Percentiles rank a stretch among this genome's conserved stretches.
phyloP scores from a whole-genome alignment of 2,113 vertebrate species.

The Xerus inauris region DNA sequence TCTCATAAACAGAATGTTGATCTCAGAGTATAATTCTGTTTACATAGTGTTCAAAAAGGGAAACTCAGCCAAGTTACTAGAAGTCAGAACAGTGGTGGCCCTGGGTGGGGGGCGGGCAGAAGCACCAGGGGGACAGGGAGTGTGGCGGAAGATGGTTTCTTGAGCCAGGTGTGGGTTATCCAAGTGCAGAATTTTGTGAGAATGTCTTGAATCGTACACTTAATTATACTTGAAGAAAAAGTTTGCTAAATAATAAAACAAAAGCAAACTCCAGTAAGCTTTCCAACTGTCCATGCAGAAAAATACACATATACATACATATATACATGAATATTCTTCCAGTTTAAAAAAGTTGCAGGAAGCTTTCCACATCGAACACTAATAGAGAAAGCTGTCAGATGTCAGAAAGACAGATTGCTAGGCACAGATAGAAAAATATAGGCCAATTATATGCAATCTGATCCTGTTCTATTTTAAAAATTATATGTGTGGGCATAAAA shows the following conservation, averaged over 20 bases:
- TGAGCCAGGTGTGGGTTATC: background rate
- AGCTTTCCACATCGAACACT: background rate
- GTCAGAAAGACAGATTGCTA: background rate
- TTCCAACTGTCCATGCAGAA: background rate
- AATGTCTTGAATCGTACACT: background rate
- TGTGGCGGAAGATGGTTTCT: background rate
- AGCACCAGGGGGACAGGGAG: no score
- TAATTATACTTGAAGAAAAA: background rate
- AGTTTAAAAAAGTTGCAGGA: slow-evolving; percentile 2
- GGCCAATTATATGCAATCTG: background rate
- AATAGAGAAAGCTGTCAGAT: background rate
- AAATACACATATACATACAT: background rate
- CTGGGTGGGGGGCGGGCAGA: background rate
- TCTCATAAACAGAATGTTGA: background rate
- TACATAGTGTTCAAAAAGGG: background rate
- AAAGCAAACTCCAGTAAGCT: background rate
- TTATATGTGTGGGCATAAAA: background rate
- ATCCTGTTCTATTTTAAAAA: background rate
- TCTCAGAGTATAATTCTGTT: background rate
- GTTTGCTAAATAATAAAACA: background rate
- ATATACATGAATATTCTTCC: background rate
- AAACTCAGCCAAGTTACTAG: background rate
- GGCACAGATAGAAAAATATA: background rate
- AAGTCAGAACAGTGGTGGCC: background rate
- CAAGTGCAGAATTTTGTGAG: background rate